phyloP scores from a whole-genome alignment of 2,888 invertebrate genomes.

The Magallana nippona region DNA sequence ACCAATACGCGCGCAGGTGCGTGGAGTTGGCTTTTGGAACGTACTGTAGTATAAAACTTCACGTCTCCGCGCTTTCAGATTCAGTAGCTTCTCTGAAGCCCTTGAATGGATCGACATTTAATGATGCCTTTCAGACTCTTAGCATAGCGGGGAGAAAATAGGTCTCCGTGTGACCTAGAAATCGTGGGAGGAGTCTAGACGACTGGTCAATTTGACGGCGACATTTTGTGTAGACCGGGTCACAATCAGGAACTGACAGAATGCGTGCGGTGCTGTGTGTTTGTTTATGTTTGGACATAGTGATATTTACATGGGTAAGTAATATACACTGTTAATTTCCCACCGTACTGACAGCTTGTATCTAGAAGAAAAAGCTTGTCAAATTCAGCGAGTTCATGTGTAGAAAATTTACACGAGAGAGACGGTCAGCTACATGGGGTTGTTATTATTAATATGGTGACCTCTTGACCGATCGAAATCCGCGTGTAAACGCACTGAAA shows the following conservation, averaged over 20 bases:
- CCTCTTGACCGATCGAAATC: conserved; percentile 14
- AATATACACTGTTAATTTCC: not conserved
- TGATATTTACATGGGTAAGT: conserved; percentile 32
- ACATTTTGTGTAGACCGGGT: not conserved
- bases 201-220: conserved; percentile 11
- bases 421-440: not conserved
- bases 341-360: too few relatives aligned
- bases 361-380: too few relatives aligned
- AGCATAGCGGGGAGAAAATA: not conserved
- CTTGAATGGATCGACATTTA: not conserved
- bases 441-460: conserved; percentile 21
- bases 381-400: not conserved
- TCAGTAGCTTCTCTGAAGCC: not conserved
- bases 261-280: conserved; percentile 11
- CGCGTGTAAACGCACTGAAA: not conserved
- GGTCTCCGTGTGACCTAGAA: conserved; percentile 11
- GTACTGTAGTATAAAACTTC: conserved; percentile 29
- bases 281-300: conserved; percentile 32
- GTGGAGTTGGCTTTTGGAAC: conserved; percentile 5
- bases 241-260: conserved; percentile 13
- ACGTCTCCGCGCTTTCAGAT: not conserved
- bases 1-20: conserved; percentile 20
- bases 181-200: conserved; percentile 7
- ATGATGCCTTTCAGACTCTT: not conserved
- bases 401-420: not conserved